These are phyloP conservation scores for Cynaeus angustus DNA, from an alignment of 2,888 invertebrate genomes.

Conservation along the genomic window DNA sequence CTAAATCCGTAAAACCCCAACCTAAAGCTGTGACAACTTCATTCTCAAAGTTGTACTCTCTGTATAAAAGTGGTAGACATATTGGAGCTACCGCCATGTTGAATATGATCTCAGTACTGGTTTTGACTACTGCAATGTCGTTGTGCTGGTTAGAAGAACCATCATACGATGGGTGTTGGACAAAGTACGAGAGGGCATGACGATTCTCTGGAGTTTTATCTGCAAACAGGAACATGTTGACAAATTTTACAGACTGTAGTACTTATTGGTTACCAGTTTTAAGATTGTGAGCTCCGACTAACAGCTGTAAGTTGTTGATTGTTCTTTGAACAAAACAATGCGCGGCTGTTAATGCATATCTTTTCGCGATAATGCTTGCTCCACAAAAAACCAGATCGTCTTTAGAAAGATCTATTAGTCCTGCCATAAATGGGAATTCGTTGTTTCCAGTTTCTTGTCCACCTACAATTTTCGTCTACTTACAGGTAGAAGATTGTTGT, in stretches of 20 bases:
- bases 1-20: constrained; percentile 75
- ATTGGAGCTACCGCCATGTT: constrained; percentile 75
- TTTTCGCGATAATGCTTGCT: constrained; percentile 72
- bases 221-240: too few relatives aligned
- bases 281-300: constrained; percentile 75
- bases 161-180: constrained; percentile 71
- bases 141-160: constrained; percentile 63
- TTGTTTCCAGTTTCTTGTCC: constrained; percentile 74
- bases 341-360: constrained; percentile 74
- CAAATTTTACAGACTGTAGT: too few relatives aligned
- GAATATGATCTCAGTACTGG: constrained; percentile 70
- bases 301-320: constrained; percentile 58
- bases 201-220: too few relatives aligned
- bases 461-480: constrained; percentile 72
- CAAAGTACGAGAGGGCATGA: constrained; percentile 69
- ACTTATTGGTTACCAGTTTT: too few relatives aligned
- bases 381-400: constrained; percentile 74
- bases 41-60: constrained; percentile 65
- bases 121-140: constrained; percentile 75
- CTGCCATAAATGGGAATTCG: constrained; percentile 77
- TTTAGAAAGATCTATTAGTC: constrained; percentile 68
- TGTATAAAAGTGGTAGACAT: constrained; percentile 78
- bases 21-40: constrained; percentile 72
- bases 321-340: constrained; percentile 64
- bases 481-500: too few relatives aligned